phyloP scores from a whole-genome alignment of 2,113 vertebrate genomes.

The Peromyscus leucopus region DNA sequence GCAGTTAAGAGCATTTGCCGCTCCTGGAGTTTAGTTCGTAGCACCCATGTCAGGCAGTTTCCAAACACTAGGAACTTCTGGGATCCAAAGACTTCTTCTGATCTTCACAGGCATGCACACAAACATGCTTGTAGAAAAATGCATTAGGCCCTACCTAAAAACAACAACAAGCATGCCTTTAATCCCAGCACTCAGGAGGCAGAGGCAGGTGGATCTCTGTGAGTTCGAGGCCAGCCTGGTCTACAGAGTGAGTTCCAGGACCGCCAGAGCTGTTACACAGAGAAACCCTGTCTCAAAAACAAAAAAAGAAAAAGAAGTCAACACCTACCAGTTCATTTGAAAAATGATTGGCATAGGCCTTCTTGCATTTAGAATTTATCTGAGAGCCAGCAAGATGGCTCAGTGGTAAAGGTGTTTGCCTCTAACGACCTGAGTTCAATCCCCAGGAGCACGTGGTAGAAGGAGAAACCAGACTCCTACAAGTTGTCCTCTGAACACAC shows the following conservation, averaged over 20 bases:
- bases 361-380: constrained; percentile 47
- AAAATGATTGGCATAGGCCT: not conserved
- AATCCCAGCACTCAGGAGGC: not conserved
- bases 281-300: not conserved
- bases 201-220: not conserved
- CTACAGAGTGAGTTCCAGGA: not conserved
- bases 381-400: not conserved
- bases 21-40: not conserved
- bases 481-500: not conserved
- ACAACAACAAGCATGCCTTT: too few species aligned
- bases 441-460: not conserved
- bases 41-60: not conserved
- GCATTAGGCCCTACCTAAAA: not conserved
- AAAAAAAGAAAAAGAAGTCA: not conserved
- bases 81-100: not conserved
- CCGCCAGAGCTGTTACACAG: not conserved
- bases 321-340: not conserved
- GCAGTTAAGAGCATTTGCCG: not conserved
- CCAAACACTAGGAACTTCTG: not conserved
- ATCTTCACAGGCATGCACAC: not conserved
- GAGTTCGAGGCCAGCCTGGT: not conserved
- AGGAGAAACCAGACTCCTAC: not conserved
- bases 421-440: not conserved
- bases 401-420: not conserved
- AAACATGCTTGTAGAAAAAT: not conserved